Evolutionary conservation across 2,113 vertebrate genomes (phyloP), one percentile per base, ranked within the genome.

Genomic region (Coreoperca whiteheadi): DNA sequence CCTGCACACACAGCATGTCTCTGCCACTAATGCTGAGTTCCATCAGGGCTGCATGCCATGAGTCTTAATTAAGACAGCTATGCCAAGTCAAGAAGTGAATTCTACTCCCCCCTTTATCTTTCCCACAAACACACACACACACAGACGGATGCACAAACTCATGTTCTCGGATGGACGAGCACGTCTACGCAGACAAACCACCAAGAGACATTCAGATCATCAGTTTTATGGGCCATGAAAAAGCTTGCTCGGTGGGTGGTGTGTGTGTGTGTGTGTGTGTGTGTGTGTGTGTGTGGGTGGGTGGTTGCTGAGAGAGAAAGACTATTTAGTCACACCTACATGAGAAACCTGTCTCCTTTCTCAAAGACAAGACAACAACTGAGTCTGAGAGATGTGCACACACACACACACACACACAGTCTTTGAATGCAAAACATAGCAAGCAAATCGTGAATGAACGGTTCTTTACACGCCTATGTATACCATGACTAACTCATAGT

Each of bases 321-420:
- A 74, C 84, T 83, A 80, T 91, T 90, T 91, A 85, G 88, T 93
- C 86, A 89, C 89, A 90, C 91, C 87, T 88, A 83, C 83, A 84
- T 67, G 88, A 84, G 79, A 89, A 90, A 68, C 85, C 81, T 53
- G 84, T 81, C 84, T 88, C 77, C 69, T 76, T 81, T 79, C 71
- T 88, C 83, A 75, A 77, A 89, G 87, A 90, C 90, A 79, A 73
- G 86, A 85, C 81, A 73, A 82, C 83, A 85, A 74, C 32, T 6
- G 65, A 51, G 68, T 77, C 82, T 82, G 25, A 50, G 72, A 77
- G 51, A 21, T 18, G 15, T 37, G 15, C 39, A 23, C 28, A 32
- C 25, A 51, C 41, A 56, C 65, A 37, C 51, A 23, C 73, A 20
- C 18, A 16, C 41, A 67, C 30, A 32, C 28, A 54, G 21, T 16